Evolutionary conservation across 2,888 invertebrate genomes (phyloP).

Genomic region (Diploptera punctata): DNA sequence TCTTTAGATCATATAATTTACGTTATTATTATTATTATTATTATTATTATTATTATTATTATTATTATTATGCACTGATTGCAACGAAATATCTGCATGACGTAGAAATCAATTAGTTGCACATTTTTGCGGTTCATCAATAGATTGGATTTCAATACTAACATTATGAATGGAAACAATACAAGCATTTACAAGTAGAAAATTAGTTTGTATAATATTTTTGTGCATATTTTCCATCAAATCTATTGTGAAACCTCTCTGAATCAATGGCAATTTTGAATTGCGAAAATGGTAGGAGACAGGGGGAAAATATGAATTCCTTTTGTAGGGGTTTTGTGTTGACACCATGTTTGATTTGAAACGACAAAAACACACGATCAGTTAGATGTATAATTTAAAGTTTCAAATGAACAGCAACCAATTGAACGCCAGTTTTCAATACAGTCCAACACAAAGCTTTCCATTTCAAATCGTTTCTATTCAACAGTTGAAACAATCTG

Average conservation of each 20-base stretch:
- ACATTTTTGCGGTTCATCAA: constrained; percentile 3
- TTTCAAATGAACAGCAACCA: constrained; percentile 20
- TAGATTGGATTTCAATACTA: constrained; percentile 8
- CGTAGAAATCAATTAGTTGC: background rate
- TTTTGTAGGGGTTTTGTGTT: background rate
- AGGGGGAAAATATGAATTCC: background rate
- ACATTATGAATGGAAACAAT: background rate
- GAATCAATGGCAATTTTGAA: constrained; percentile 8
- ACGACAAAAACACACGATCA: constrained; percentile 19
- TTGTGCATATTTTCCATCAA: background rate
- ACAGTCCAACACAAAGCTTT: constrained; percentile 30
- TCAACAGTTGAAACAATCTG: constrained; percentile 6
- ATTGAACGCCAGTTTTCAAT: background rate
- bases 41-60: background rate
- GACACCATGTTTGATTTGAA: constrained; percentile 22
- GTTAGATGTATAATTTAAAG: constrained; percentile 22
- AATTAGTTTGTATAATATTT: constrained; percentile 15
- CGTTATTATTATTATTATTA: background rate
- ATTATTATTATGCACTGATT: background rate
- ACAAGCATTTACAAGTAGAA: background rate
- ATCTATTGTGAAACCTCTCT: background rate
- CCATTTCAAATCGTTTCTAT: constrained; percentile 28
- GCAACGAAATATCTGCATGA: background rate
- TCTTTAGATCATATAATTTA: no score
- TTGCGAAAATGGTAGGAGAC: background rate